Evolutionary conservation across 2,797 vertebrate species (phyloP).

Genomic region (Selene dorsalis): DNA sequence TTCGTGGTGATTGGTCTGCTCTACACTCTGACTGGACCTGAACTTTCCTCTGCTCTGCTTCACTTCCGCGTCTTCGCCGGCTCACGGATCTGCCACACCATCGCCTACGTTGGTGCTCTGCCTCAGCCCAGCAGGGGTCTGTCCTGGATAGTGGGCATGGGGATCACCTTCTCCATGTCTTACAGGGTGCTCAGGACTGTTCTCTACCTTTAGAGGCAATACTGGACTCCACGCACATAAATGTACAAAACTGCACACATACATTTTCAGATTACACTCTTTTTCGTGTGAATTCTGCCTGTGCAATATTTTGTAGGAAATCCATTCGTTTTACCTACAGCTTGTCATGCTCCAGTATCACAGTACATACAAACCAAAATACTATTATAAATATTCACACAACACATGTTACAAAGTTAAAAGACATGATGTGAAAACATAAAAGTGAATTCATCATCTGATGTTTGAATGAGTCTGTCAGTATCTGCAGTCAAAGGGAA

Average conservation of each 20-base stretch:
- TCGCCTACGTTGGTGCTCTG: constrained; percentile 85
- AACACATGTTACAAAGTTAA: too few relatives aligned
- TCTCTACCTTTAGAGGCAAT: constrained; percentile 72
- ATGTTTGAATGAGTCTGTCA: too few relatives aligned
- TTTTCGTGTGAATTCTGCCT: not conserved
- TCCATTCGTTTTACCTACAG: too few relatives aligned
- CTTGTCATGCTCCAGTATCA: too few relatives aligned
- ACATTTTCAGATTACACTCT: too few relatives aligned
- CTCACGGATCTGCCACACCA: constrained; percentile 86
- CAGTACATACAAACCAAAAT: too few relatives aligned
- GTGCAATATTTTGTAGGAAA: not conserved
- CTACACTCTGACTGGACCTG: constrained; percentile 87
- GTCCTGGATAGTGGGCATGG: constrained; percentile 79
- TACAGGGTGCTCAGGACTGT: constrained; percentile 79
- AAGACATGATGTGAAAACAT: too few relatives aligned
- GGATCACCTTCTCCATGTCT: constrained; percentile 88
- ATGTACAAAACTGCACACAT: not conserved
- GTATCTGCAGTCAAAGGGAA: too few relatives aligned
- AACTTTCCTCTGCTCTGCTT: constrained; percentile 84
- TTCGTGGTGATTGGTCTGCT: constrained; percentile 91
- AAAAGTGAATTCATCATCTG: too few relatives aligned
- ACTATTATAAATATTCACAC: too few relatives aligned
- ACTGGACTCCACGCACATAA: not conserved
- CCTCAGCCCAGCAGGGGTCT: constrained; percentile 89
- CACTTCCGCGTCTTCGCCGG: constrained; percentile 90